Evolutionary conservation across 1,140 invertebrate species (phyloP), one percentile per base, ranked within the genome.

Genomic region (Cydia splendana): DNA sequence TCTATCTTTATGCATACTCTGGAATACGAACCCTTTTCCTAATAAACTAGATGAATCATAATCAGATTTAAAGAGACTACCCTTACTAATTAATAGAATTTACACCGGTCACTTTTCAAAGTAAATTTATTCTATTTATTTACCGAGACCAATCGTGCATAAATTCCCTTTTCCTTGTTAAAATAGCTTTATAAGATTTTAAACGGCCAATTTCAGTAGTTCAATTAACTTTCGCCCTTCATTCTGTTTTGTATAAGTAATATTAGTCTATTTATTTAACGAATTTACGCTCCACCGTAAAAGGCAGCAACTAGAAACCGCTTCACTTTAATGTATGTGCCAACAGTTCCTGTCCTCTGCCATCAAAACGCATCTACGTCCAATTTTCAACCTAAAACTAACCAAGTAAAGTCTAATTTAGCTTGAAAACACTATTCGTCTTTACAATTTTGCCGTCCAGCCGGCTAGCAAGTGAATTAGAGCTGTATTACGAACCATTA

Each of bases 371-470:
- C n/a, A 18, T 6, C 53, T 57, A 9, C 53, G 9, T 18, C 7
- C n/a, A 4, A 57, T 57, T 57, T 57, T 9, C 53, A 9, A n/a
- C 53, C 53, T 2, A n/a, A 18, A 57, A 2, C 53, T 5, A 7
- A 57, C 13, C 6, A 18, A 5, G 15, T 20, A 57, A 18, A 15
- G 15, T 57, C n/a, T 15, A n/a, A 4, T 57, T 57, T 57, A n/a
- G 53, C 15, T n/a, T 57, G 53, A n/a, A 6, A 18, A 57, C 53
- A 57, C 53, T 18, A 57, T 7, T 15, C 48, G 48, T 51, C 48
- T 57, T 57, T 57, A 57, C 53, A 57, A 57, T 57, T 57, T 57
- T 57, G n/a, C 53, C 20, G 48, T 51, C 5, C n/a, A 57, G 53
- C 15, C 2, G 2, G 7, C 15, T n/a, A n/a, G 51, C 53, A 9